Percentiles rank a stretch among this genome's conserved stretches.
phyloP scores from a whole-genome alignment of 1,140 invertebrate species.

The Diploscapter pachys region DNA sequence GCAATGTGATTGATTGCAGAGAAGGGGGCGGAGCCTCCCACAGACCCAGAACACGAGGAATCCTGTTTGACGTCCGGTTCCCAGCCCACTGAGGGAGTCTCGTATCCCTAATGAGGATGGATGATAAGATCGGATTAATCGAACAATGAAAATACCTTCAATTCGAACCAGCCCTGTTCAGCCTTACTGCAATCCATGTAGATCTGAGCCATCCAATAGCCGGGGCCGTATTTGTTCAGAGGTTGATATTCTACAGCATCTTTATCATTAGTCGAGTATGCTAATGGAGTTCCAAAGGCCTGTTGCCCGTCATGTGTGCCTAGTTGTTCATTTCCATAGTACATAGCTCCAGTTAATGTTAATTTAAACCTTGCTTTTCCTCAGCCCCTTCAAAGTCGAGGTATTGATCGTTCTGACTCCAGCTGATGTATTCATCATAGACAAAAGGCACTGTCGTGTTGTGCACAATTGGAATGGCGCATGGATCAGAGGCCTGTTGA shows the following conservation, averaged over 20 bases:
- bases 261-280: slow-evolving; percentile 61
- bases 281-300: slow-evolving; percentile 60
- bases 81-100: slow-evolving; percentile 53
- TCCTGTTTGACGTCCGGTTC: slow-evolving; percentile 49
- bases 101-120: slow-evolving; percentile 22
- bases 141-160: slow-evolving; percentile 55
- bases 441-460: slow-evolving; percentile 53
- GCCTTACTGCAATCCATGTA: slow-evolving; percentile 63
- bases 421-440: slow-evolving; percentile 60
- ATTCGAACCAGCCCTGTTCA: slow-evolving; percentile 63
- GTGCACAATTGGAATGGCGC: slow-evolving; percentile 61
- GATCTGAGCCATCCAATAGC: slow-evolving; percentile 64
- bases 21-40: slow-evolving; percentile 53
- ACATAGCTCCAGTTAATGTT: not conserved
- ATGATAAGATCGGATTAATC: not conserved
- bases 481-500: slow-evolving; percentile 43
- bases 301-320: slow-evolving; percentile 53
- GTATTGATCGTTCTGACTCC: slow-evolving; percentile 60
- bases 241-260: slow-evolving; percentile 57
- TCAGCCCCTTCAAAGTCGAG: slow-evolving; percentile 62
- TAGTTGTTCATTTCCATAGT: slow-evolving; percentile 4
- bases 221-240: slow-evolving; percentile 59
- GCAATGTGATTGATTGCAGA: slow-evolving; percentile 59
- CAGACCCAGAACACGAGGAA: slow-evolving; percentile 50
- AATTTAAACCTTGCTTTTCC: slow-evolving; percentile 50